Percentiles rank a stretch among this genome's conserved stretches.
phyloP scores from a whole-genome alignment of 2,888 invertebrate genomes.

The Escarpia spicata region DNA sequence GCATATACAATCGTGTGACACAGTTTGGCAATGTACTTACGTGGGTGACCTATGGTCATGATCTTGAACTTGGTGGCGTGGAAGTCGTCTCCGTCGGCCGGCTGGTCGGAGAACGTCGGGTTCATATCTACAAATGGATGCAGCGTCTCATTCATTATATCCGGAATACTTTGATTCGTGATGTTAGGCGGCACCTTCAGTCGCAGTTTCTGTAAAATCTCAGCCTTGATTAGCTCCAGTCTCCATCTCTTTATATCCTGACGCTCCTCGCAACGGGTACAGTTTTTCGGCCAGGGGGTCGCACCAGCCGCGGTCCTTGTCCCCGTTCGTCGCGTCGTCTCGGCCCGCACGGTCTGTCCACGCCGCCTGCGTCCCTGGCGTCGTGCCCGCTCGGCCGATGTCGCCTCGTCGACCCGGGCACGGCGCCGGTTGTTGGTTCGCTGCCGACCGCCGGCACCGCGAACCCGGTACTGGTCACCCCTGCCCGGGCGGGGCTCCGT shows the following conservation, averaged over 20 bases:
- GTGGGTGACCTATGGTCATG: not conserved
- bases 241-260: not conserved
- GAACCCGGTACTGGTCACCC: not conserved
- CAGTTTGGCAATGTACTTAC: not conserved
- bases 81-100: not conserved
- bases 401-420: not conserved
- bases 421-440: not conserved
- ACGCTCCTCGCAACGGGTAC: not conserved
- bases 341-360: not conserved
- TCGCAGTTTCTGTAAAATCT: conserved; percentile 4
- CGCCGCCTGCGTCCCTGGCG: conserved; percentile 1
- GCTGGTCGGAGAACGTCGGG: not conserved
- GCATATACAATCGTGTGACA: not conserved
- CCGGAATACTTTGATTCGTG: not conserved
- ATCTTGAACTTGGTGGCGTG: not conserved
- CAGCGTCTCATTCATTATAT: not conserved
- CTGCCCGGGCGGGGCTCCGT: not conserved
- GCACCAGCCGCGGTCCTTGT: not conserved
- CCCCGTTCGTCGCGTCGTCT: not conserved
- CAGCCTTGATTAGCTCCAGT: not conserved
- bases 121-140: not conserved
- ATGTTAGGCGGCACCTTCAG: conserved; percentile 4
- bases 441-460: not conserved
- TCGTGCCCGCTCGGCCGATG: not conserved
- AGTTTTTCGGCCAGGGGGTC: not conserved